Evolutionary conservation across 2,797 vertebrate species (phyloP).

Genomic region (Diglossa cyanea): DNA sequence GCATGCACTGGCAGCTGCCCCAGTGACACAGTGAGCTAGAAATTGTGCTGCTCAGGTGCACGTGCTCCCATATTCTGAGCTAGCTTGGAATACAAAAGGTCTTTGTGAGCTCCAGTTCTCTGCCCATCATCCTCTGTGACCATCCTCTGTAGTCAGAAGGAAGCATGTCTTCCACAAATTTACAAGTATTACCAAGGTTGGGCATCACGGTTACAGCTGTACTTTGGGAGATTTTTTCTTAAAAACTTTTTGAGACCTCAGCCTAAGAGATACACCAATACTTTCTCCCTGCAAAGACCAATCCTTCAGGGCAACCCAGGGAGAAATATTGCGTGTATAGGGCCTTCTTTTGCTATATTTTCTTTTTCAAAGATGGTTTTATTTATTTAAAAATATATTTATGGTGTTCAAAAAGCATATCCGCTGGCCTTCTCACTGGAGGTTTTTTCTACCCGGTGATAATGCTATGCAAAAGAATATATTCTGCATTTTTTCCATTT

Average conservation of each 20-base stretch:
- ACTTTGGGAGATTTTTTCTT: background rate
- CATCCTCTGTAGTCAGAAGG: background rate
- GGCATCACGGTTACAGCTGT: background rate
- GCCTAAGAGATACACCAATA: background rate
- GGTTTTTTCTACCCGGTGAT: background rate
- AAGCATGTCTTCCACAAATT: background rate
- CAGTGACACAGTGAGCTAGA: background rate
- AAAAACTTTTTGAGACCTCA: background rate
- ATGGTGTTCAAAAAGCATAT: background rate
- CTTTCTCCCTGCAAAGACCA: background rate
- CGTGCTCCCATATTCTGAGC: fast-evolving
- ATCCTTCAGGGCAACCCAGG: background rate
- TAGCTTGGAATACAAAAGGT: background rate
- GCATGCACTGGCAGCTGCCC: background rate
- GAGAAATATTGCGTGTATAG: background rate
- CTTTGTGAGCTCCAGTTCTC: background rate
- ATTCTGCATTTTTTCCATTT: background rate
- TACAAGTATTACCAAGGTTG: background rate
- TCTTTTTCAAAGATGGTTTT: background rate
- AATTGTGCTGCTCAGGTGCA: background rate
- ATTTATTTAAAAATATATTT: background rate
- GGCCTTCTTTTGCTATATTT: background rate
- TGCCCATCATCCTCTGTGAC: background rate
- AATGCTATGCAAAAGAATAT: background rate
- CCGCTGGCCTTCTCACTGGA: background rate